Evolutionary conservation across 1,140 invertebrate species (phyloP), one percentile per base, ranked within the genome.

Genomic region (Neodiprion pinetum): DNA sequence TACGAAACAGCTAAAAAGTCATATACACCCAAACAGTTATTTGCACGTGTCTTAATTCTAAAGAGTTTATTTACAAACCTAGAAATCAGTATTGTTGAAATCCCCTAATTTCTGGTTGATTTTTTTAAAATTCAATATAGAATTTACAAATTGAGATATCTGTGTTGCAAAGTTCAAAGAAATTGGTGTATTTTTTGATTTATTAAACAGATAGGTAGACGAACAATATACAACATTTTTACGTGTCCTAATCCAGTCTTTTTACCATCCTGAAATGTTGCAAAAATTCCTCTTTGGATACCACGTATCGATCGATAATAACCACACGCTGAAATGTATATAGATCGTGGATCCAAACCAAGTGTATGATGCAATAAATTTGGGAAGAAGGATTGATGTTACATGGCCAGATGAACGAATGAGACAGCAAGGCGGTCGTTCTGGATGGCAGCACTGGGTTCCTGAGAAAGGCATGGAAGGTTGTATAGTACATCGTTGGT

Each of bases 381-480:
- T 97, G 72, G 95, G 95, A 21, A 89, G 96, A 70, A 90, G 95
- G 71, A 96, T 97, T 70, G 96, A 98, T 84, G 96, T 98, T 0
- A 91, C 94, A 67, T 98, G 97, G 97, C 97, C 97, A 0, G 94
- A 94, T 80, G 96, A 97, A 79, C 92, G 92, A 69, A 96, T 97
- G 94, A 88, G 96, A 75, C 91, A 92, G 73, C 91, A 93, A 78
- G 97, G 97, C 0, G 96, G 97, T 0, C 91, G 95, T 74, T 94
- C 93, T 69, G 92, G 92, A 76, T 98, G 97, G 97, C 93, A 94
- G 67, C 93, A 95, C 77, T 98, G 97, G 97, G 90, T 94, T 72
- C 97, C 97, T 0, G 91, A 94, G 75, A 92, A 93, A 66, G 96
- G 96, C 1, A 98, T 98, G 96, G 96, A 97, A 83, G 97, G 97